Base-by-base conservation (phyloP, 2,888 invertebrate species). In the Folsomia manolachei region DNA sequence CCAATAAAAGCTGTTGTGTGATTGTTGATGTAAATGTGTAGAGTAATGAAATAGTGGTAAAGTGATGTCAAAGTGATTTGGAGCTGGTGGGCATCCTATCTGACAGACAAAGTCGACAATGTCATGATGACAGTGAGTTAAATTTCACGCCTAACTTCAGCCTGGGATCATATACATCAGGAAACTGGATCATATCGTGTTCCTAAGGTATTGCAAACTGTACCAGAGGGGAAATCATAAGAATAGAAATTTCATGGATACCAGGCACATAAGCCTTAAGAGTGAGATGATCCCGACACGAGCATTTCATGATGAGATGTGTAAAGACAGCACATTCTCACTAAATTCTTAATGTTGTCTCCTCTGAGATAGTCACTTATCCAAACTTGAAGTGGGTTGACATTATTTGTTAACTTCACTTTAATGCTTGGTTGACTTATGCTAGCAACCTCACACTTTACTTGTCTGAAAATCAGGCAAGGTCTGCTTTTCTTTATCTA, bases 21-120 rank as follows among this genome's bases (percentile, higher is more conserved):
- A 56, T 56, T 56, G 56, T 56, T 56, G 56, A 21, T 56, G 56
- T 56, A 39, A 9, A 4, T 14, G 19, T 56, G 56, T 56, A 56
- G n/a, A 4, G 21, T 56, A 56, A 56, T 56, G 56, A 56, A 56
- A 56, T 56, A 19, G 11, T 56, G 56, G 56, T 56, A 56, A 56
- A 56, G 56, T 56, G 56, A 56, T 56, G 56, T 56, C 56, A 56
- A 56, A 56, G 56, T 56, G 56, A 56, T 56, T 56, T 56, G 39
- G 39, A 39, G 39, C n/a, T n/a, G n/a, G n/a, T n/a, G n/a, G n/a
- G n/a, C n/a, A n/a, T n/a, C n/a, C n/a, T n/a, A n/a, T n/a, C n/a
- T n/a, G n/a, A n/a, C n/a, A n/a, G n/a, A n/a, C n/a, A n/a, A n/a
- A n/a, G n/a, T n/a, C n/a, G n/a, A n/a, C n/a, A n/a, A n/a, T n/a